A percentile compares a stretch with the other conserved stretches of the same genome.
Evolutionary conservation across 2,797 vertebrate species (phyloP).

Genomic region (Antrozous pallidus): DNA sequence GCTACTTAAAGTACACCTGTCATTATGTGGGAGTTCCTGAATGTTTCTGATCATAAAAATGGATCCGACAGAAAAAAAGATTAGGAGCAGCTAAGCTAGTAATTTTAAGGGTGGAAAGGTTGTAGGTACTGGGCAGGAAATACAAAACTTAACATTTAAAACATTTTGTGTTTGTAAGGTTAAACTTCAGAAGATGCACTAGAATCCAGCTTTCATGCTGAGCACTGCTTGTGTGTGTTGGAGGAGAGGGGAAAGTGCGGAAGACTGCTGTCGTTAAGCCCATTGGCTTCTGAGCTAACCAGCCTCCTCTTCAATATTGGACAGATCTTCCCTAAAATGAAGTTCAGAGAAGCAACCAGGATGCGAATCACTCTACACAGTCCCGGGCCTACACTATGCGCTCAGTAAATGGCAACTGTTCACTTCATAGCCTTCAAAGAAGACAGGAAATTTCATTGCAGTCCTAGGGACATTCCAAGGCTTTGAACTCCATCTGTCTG

Average conservation of each 20-base stretch:
- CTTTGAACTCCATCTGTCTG: not conserved
- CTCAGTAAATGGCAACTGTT: not conserved
- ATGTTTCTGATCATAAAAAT: not conserved
- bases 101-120: not conserved
- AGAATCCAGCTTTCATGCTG: not conserved
- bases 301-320: not conserved
- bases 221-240: not conserved
- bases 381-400: not conserved
- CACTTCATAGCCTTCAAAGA: not conserved
- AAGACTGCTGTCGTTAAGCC: not conserved
- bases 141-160: not conserved
- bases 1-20: not conserved
- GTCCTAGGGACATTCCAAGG: not conserved
- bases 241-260: accelerated
- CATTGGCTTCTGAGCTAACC: not conserved
- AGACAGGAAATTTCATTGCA: not conserved
- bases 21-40: not conserved
- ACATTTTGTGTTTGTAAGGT: not conserved
- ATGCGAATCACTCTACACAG: not conserved
- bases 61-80: not conserved
- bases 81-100: not conserved
- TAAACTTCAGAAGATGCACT: not conserved
- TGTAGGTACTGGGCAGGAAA: not conserved
- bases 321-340: not conserved
- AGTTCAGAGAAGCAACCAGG: not conserved